Evolutionary conservation across 2,113 vertebrate genomes (phyloP).

Genomic region (Emydocephalus ijimae): DNA sequence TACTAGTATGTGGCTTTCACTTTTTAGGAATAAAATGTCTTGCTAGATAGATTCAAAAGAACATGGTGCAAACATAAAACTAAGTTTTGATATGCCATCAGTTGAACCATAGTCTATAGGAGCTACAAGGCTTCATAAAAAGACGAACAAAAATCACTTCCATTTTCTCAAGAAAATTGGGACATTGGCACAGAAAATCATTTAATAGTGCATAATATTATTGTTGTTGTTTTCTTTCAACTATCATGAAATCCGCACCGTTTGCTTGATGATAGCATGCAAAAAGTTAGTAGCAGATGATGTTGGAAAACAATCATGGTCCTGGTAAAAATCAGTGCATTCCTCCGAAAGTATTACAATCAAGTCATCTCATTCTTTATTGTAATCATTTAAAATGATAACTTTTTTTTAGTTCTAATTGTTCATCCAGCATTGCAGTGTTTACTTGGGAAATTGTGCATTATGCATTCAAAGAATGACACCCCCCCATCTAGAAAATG

Average conservation of each 20-base stretch:
- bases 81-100: slow-evolving; percentile 20
- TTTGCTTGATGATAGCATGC: neutral
- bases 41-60: slow-evolving; percentile 29
- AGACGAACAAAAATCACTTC: neutral
- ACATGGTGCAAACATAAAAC: neutral
- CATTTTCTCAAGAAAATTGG: slow-evolving; percentile 1
- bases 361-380: neutral
- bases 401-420: neutral
- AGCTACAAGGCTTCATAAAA: slow-evolving; percentile 21
- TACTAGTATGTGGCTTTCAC: slow-evolving; percentile 45
- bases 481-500: neutral
- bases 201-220: neutral
- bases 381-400: neutral
- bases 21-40: slow-evolving; percentile 34
- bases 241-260: neutral
- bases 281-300: neutral
- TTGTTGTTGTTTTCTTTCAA: neutral
- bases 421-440: neutral
- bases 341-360: neutral
- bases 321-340: neutral
- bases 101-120: slow-evolving; percentile 9
- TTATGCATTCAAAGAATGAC: neutral
- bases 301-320: neutral
- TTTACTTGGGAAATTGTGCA: neutral
- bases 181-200: slow-evolving; percentile 15